Evolutionary conservation across 1,140 invertebrate genomes (phyloP), one percentile per base, ranked within the genome.

Genomic region (Conus ventricosus): DNA sequence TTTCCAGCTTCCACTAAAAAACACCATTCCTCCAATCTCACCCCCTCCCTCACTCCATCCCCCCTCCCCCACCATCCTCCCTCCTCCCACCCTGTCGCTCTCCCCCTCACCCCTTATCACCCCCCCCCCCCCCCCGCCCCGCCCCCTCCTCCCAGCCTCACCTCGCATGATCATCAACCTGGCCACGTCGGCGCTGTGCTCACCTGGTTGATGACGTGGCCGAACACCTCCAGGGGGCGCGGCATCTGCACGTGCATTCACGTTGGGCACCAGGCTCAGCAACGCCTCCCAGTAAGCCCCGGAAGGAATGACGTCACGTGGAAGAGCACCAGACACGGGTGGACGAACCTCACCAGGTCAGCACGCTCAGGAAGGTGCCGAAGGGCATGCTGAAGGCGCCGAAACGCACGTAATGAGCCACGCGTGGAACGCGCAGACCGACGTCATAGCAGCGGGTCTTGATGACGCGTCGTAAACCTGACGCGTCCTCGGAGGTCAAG

Each of bases 161-260:
- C 91, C 90, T 83, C 84, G 85, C n/a, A 92, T 83, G 4, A 89
- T 84, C 78, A 90, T 84, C 17, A 92, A 67, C 54, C 91, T 90
- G 2, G 90, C 90, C 39, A 92, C 82, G 71, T 91, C 90, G 0
- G 91, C 87, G 81, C 89, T 91, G 88, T 92, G 91, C 85, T 92
- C 78, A 92, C 84, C 39, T 71, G 87, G 5, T 87, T 75, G 67
- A 92, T 80, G 75, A 87, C 88, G 67, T 85, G 91, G 7, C 87
- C 88, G 54, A 90, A 89, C n/a, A 92, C 88, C 51, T 84, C 87
- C 27, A 86, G 84, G 25, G 90, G 90, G 13, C 88, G 86, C 25
- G 85, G 75, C 23, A 85, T 39, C 11, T 87, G 83, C 20, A 92
- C 87, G 81, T 90, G 89, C n/a, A 92, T 63, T n/a, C 5, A 91